A percentile compares a stretch with the other conserved stretches of the same genome.
phyloP scores from a whole-genome alignment of 2,797 vertebrate genomes.

The Chaunax sp. region DNA sequence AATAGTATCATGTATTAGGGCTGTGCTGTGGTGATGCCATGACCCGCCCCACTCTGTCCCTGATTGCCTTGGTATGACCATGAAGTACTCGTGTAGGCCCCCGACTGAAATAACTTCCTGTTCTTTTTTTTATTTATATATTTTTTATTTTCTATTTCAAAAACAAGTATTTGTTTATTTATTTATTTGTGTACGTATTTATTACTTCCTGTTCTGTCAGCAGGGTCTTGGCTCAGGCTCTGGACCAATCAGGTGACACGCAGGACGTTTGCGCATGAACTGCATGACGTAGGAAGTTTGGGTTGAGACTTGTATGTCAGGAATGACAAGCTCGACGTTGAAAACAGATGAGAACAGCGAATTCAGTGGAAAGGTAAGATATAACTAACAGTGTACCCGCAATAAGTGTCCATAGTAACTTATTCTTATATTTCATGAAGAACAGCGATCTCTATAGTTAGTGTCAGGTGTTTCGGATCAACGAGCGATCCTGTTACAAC shows the following conservation, averaged over 20 bases:
- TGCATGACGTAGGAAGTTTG: constrained; percentile 42
- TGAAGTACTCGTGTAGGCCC: no score
- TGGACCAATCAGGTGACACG: constrained; percentile 29
- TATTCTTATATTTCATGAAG: background rate
- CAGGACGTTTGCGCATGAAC: background rate
- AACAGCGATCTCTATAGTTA: background rate
- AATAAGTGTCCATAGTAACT: background rate
- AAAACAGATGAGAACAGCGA: background rate
- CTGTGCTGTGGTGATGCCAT: no score
- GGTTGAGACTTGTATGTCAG: constrained; percentile 13
- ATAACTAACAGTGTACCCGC: rapidly evolving
- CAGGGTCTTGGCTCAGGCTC: background rate
- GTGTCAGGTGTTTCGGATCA: background rate
- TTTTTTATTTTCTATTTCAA: no score
- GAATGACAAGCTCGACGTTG: constrained; percentile 43
- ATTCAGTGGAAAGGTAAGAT: constrained; percentile 42
- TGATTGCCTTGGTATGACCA: no score
- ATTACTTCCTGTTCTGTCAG: no score
- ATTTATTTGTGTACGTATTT: no score
- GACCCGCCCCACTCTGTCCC: no score
- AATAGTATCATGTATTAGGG: no score
- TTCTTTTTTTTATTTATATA: no score
- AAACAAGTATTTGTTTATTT: no score
- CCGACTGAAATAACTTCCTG: no score
- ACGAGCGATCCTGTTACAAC: background rate